phyloP scores from a whole-genome alignment of 2,797 vertebrate genomes.

The Gymnoscopelus braueri region DNA sequence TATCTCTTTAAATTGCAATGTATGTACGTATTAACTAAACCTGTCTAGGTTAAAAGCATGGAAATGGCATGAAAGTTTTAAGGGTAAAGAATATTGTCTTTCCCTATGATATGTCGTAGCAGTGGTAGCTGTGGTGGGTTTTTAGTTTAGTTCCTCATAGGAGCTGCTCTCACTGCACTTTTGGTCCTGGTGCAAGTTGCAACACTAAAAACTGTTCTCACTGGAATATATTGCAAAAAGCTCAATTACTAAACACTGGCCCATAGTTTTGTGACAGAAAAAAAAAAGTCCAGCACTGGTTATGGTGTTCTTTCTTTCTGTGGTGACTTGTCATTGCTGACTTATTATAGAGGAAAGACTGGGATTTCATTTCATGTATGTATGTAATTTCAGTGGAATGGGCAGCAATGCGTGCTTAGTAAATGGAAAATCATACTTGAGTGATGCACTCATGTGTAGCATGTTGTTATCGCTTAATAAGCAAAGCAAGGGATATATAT shows the following conservation, averaged over 20 bases:
- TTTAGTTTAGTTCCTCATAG: too few species aligned
- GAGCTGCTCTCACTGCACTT: neutral
- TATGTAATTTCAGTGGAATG: neutral
- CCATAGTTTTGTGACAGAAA: neutral
- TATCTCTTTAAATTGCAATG: neutral
- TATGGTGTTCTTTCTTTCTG: neutral
- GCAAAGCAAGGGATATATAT: conserved; percentile 38
- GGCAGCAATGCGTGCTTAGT: neutral
- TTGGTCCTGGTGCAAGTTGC: neutral
- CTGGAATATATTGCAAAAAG: neutral
- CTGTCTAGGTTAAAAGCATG: too few species aligned
- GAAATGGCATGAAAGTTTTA: too few species aligned
- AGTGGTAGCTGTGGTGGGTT: neutral
- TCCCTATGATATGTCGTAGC: neutral
- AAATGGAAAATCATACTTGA: conserved; percentile 4
- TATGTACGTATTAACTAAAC: neutral
- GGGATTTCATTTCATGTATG: neutral
- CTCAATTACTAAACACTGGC: neutral
- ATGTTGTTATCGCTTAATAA: conserved; percentile 51
- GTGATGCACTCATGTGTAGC: conserved; percentile 6
- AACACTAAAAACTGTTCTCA: neutral
- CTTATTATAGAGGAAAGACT: conserved; percentile 26
- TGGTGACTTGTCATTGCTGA: neutral
- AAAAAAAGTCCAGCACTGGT: neutral
- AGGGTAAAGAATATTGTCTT: neutral